phyloP scores from a whole-genome alignment of 64 coral and sea anemone genomes.

The Catalaphyllia jardinei region DNA sequence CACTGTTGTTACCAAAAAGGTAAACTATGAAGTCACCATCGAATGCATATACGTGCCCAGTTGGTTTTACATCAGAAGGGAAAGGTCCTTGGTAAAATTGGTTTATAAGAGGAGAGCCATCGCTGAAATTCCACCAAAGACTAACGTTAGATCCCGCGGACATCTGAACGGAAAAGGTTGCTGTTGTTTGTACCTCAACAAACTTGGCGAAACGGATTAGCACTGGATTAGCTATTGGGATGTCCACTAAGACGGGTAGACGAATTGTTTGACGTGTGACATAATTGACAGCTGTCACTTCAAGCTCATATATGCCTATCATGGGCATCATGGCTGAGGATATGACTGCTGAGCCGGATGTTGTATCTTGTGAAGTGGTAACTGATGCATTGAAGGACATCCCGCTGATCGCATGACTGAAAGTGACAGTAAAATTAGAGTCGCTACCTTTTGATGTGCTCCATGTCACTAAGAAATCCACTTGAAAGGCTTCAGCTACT shows the following conservation, averaged over 20 bases:
- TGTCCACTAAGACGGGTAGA: constrained; percentile 57
- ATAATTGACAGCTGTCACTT: constrained; percentile 76
- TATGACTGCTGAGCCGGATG: constrained; percentile 41
- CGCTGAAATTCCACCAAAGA: constrained; percentile 58
- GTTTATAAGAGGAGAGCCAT: constrained; percentile 11
- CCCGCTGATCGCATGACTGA: constrained; percentile 32
- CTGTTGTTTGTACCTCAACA: constrained; percentile 40
- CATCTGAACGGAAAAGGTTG: constrained; percentile 47
- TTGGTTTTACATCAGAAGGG: constrained; percentile 28
- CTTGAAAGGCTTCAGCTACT: constrained; percentile 47
- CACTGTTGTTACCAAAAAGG: constrained; percentile 63
- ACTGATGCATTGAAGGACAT: neutral
- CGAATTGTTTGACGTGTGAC: constrained; percentile 64
- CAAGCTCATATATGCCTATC: constrained; percentile 69
- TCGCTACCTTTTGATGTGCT: constrained; percentile 48
- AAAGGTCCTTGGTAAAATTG: constrained; percentile 55
- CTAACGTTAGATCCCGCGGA: constrained; percentile 79
- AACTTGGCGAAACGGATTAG: neutral
- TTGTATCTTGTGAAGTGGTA: neutral
- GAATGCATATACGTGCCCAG: constrained; percentile 40
- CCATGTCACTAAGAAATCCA: constrained; percentile 39
- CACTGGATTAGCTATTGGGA: constrained; percentile 27
- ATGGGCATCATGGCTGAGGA: constrained; percentile 26
- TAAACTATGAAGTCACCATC: constrained; percentile 42
- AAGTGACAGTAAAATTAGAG: constrained; percentile 76